phyloP scores from a whole-genome alignment of 2,113 vertebrate genomes.

The Cyprinodon variegatus region DNA sequence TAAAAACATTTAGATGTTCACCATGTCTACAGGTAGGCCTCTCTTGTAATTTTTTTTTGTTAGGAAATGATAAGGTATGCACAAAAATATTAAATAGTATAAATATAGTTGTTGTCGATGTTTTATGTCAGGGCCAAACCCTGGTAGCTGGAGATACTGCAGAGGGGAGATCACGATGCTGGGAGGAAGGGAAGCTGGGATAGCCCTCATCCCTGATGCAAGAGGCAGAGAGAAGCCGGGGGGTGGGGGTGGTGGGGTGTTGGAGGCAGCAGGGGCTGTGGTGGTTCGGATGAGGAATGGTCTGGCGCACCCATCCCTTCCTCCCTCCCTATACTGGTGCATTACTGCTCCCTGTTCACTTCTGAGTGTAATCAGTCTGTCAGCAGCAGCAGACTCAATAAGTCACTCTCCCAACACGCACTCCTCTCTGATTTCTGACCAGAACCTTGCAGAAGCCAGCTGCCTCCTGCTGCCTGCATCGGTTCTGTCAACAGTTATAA shows the following conservation, averaged over 20 bases:
- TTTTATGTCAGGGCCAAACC: conserved; percentile 46
- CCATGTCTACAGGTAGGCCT: too few relatives aligned
- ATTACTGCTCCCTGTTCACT: conserved; percentile 67
- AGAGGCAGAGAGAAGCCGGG: conserved; percentile 4
- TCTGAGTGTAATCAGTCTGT: conserved; percentile 64
- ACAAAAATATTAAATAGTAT: too few relatives aligned
- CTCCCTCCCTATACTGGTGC: conserved; percentile 54
- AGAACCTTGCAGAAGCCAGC: conserved; percentile 23
- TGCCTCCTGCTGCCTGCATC: conserved; percentile 28
- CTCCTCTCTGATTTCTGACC: conserved; percentile 45
- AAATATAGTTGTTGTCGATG: neutral
- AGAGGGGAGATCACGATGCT: conserved; percentile 68
- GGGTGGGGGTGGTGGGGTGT: neutral
- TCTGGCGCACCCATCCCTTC: conserved; percentile 54
- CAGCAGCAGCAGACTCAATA: conserved; percentile 69
- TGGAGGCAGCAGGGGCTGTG: neutral
- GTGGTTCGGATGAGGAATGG: conserved; percentile 43
- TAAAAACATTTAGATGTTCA: too few relatives aligned
- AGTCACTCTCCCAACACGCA: conserved; percentile 42
- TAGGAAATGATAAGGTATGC: too few relatives aligned
- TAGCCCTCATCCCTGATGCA: conserved; percentile 70
- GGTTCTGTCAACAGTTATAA: conserved; percentile 13
- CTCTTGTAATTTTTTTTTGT: too few relatives aligned
- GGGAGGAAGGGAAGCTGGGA: conserved; percentile 69
- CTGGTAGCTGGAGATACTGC: conserved; percentile 55